Percentiles rank a stretch among this genome's conserved stretches.
Evolutionary conservation across 1,140 invertebrate genomes (phyloP).

Genomic region (Apis laboriosa): DNA sequence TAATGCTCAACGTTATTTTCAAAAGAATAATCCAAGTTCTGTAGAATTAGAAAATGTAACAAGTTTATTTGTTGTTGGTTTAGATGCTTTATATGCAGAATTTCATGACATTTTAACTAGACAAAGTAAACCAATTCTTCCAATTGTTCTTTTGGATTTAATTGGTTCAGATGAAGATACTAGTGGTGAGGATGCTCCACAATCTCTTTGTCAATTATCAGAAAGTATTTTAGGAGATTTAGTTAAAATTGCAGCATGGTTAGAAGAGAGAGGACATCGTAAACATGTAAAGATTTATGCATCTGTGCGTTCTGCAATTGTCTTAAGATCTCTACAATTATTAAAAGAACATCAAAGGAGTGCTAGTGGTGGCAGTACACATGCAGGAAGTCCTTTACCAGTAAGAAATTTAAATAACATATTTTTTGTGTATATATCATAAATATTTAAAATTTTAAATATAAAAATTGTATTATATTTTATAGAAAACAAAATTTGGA

Average conservation of each 20-base stretch:
- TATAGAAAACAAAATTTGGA: slow-evolving; percentile 81
- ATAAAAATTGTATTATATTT: slow-evolving; percentile 31
- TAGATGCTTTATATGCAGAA: slow-evolving; percentile 88
- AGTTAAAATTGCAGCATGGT: slow-evolving; percentile 91
- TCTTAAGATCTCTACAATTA: slow-evolving; percentile 88
- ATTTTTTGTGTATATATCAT: background rate
- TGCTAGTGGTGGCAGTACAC: slow-evolving; percentile 85
- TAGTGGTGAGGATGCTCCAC: slow-evolving; percentile 77
- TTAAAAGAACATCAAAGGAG: slow-evolving; percentile 91
- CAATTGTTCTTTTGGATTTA: slow-evolving; percentile 92
- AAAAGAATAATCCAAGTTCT: slow-evolving; percentile 95
- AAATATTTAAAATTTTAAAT: background rate
- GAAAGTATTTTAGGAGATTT: slow-evolving; percentile 87
- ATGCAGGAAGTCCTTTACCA: slow-evolving; percentile 80
- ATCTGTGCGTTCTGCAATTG: slow-evolving; percentile 87
- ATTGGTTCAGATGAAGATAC: slow-evolving; percentile 92
- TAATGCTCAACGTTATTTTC: slow-evolving; percentile 94
- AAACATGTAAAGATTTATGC: slow-evolving; percentile 92
- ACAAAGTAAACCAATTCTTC: slow-evolving; percentile 92
- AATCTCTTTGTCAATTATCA: slow-evolving; percentile 82
- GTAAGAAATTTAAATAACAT: slow-evolving; percentile 61
- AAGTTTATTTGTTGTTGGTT: slow-evolving; percentile 81
- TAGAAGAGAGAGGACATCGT: slow-evolving; percentile 88
- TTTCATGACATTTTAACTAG: slow-evolving; percentile 93
- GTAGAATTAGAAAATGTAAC: slow-evolving; percentile 96